Base-by-base conservation (phyloP, 2,797 vertebrate species). In the Aplochiton taeniatus region DNA sequence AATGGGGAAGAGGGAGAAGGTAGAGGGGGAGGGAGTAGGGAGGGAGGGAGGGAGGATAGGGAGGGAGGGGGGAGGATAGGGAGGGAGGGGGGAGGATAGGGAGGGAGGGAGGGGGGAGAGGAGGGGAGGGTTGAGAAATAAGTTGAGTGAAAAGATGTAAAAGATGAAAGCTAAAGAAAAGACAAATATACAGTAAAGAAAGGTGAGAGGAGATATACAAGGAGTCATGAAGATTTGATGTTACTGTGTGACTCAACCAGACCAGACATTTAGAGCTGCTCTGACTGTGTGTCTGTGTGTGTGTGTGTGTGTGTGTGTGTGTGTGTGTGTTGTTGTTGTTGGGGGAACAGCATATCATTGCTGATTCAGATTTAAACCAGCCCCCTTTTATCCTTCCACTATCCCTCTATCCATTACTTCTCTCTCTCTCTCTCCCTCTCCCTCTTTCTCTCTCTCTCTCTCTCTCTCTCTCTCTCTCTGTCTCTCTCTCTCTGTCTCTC, bases 301-400 rank as follows among this genome's bases (percentile, higher is more conserved):
- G 16, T 13, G n/a, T 54, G 43, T 11, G 12, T 49, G 42, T 44
- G 11, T 48, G 20, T 9, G 4, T 59, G 17, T 17, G 17, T 2
- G n/a, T 20, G 47, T 17, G 19, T 17, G 7, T 68, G 53, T 11
- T 31, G 41, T 52, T 16, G 20, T 41, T 18, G 41, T 9, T 20
- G 1, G 14, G 43, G 4, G 14, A 11, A 0, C 7, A 18, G 5
- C 45, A 63, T 76, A 70, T 75, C 57, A 7, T 68, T 70, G 68
- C 73, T 58, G 47, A 51, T 74, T 67, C 80, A 81, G 85, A 91
- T 90, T 83, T 85, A 84, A 91, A 89, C 79, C 90, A 89, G 88
- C 77, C 80, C 76, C 72, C 68, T 87, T 85, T 85, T 85, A 86
- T 85, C 83, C 56, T 73, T 78, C 73, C 67, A 69, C 74, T n/a